These are phyloP conservation scores for Oreochromis mossambicus DNA, from an alignment of 2,797 vertebrate genomes.

Conservation along the genomic window DNA sequence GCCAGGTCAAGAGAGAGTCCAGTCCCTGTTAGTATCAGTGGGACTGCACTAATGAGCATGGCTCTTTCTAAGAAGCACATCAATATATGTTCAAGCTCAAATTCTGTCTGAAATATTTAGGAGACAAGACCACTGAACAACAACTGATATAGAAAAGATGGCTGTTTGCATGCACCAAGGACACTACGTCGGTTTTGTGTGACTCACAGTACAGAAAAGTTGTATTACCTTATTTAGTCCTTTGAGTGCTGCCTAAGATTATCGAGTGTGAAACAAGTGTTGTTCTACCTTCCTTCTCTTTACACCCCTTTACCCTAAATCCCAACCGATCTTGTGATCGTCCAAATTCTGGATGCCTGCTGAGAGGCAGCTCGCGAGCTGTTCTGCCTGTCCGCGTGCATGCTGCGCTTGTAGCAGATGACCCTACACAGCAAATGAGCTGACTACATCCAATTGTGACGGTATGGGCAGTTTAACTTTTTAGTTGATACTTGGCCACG, in stretches of 20 bases:
- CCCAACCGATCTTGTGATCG: not conserved
- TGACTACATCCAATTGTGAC: not conserved
- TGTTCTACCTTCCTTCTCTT: not conserved
- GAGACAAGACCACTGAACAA: not conserved
- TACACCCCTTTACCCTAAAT: not conserved
- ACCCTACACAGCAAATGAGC: not conserved
- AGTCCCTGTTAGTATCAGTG: not conserved
- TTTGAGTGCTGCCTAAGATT: not conserved
- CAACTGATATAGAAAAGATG: not conserved
- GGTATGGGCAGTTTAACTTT: not conserved
- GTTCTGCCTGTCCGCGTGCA: not conserved
- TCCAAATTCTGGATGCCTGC: not conserved
- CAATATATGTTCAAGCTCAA: not conserved
- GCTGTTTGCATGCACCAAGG: not conserved
- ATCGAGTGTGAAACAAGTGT: no score
- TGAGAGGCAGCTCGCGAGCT: not conserved
- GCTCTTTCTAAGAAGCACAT: not conserved
- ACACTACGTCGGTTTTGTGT: not conserved
- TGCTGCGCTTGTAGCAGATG: not conserved
- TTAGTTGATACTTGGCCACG: not conserved
- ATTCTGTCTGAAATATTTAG: not conserved
- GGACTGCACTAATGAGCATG: not conserved
- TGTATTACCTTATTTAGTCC: not conserved
- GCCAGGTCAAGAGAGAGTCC: not conserved
- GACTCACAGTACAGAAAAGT: not conserved